A percentile compares a stretch with the other conserved stretches of the same genome.
Conservation (phyloP, 2,888 invertebrate genomes). For the Pseudococcus viburni region DNA sequence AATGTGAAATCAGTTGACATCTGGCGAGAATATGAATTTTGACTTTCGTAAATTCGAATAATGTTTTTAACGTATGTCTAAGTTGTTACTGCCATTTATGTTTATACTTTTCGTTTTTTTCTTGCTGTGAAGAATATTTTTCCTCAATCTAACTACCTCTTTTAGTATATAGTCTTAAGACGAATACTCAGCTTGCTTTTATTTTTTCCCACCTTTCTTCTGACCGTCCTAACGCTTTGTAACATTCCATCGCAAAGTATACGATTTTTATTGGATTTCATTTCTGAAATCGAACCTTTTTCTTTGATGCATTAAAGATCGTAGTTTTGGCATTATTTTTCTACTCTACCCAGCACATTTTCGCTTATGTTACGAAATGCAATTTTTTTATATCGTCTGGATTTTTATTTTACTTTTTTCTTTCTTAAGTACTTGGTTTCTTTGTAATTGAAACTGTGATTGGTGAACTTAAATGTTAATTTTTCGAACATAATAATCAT, state of each 20-base stretch:
- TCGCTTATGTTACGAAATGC: background rate
- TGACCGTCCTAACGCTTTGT: constrained; percentile 1
- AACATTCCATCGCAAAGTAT: constrained; percentile 7
- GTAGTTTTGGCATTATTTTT: background rate
- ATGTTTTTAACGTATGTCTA: background rate
- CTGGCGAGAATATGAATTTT: background rate
- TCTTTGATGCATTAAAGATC: background rate
- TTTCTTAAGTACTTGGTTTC: background rate
- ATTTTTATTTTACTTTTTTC: background rate
- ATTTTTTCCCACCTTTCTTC: background rate
- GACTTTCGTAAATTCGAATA: background rate
- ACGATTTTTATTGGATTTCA: background rate
- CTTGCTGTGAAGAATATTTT: background rate
- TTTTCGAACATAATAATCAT: constrained; percentile 13
- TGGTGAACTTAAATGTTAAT: constrained; percentile 14
- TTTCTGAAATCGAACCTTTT: background rate
- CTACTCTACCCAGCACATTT: background rate
- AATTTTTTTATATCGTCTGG: background rate
- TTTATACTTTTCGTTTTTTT: background rate
- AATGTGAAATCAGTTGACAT: background rate
- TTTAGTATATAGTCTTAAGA: background rate
- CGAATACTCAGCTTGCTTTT: background rate
- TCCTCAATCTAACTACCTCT: constrained; percentile 14
- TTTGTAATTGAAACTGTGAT: constrained; percentile 6
- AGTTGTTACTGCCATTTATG: constrained; percentile 2